phyloP scores from a whole-genome alignment of 2,888 invertebrate genomes.

The Microplitis manilae region DNA sequence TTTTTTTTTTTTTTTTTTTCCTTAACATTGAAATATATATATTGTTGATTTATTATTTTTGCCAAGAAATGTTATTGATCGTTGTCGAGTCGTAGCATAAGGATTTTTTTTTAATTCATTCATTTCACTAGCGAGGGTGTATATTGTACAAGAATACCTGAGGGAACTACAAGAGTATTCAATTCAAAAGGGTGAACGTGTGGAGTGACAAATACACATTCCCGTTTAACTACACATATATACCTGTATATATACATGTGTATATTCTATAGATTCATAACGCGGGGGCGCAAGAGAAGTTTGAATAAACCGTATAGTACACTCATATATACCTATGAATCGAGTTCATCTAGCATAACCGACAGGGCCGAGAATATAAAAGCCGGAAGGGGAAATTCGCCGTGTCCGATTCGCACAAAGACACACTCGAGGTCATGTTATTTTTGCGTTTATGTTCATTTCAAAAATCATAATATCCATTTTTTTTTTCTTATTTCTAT shows the following conservation, averaged over 20 bases:
- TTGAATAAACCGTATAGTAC: background rate
- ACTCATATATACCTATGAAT: slow-evolving; percentile 19
- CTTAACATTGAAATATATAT: background rate
- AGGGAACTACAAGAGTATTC: slow-evolving; percentile 30
- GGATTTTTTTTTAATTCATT: slow-evolving; percentile 17
- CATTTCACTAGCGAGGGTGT: slow-evolving; percentile 3
- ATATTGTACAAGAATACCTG: slow-evolving; percentile 22
- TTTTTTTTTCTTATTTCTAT: background rate
- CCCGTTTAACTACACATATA: background rate
- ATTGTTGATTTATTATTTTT: slow-evolving; percentile 9
- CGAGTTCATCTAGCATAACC: slow-evolving; percentile 42
- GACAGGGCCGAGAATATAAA: slow-evolving; percentile 33
- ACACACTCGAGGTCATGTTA: slow-evolving; percentile 9
- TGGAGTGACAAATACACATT: slow-evolving; percentile 13
- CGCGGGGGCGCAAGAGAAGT: slow-evolving; percentile 19
- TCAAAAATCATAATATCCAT: background rate
- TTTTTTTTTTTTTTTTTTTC: too few species aligned
- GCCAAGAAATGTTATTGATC: background rate
- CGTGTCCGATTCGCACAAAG: slow-evolving; percentile 34
- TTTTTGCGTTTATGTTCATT: background rate
- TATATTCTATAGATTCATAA: slow-evolving; percentile 11
- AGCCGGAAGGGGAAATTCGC: slow-evolving; percentile 45
- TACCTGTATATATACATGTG: slow-evolving; percentile 5
- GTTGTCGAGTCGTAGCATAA: background rate
- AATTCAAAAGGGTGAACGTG: slow-evolving; percentile 44